Evolutionary conservation across 1,140 invertebrate genomes (phyloP), one percentile per base, ranked within the genome.

Genomic region (Aricia agestis): DNA sequence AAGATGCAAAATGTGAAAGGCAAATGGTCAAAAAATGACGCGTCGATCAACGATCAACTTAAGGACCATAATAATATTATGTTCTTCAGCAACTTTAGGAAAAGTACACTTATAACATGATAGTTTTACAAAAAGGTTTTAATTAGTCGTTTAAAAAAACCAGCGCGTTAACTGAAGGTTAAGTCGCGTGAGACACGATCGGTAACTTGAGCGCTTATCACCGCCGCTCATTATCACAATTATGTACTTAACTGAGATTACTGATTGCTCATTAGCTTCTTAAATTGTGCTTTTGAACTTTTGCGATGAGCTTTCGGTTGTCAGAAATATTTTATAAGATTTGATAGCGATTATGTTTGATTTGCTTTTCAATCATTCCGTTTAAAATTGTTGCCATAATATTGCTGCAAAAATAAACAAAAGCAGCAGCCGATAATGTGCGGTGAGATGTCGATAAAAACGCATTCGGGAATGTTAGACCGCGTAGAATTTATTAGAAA

Each of bases 151-250:
- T 59, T 17, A 15, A 59, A 59, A 59, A 59, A 17, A 59, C 58
- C 7, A 17, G 18, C 58, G n/a, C 58, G 18, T 59, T 59, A 59
- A 59, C 17, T 17, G 15, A 10, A 67, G 36, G 41, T 52, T 36
- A 36, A 36, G 36, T 67, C 58, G 58, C 58, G 58, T 59, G 58
- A 59, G n/a, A 59, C 58, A 59, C 58, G 58, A 17, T 59, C 58
- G 18, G 58, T 59, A 59, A 59, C 15, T 59, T 59, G 15, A 59
- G 18, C n/a, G n/a, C 58, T 59, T 59, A 59, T 59, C 58, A 59
- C n/a, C n/a, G 58, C n/a, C 58, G 13, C 58, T 59, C 18, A 59
- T 59, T 17, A 59, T 17, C 36, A 59, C 58, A 59, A 59, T 59
- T 59, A 59, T 59, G 18, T 17, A 17, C n/a, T 15, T n/a, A 17